Base-by-base conservation (phyloP, 2,888 invertebrate species). In the Microplitis deprimator region DNA sequence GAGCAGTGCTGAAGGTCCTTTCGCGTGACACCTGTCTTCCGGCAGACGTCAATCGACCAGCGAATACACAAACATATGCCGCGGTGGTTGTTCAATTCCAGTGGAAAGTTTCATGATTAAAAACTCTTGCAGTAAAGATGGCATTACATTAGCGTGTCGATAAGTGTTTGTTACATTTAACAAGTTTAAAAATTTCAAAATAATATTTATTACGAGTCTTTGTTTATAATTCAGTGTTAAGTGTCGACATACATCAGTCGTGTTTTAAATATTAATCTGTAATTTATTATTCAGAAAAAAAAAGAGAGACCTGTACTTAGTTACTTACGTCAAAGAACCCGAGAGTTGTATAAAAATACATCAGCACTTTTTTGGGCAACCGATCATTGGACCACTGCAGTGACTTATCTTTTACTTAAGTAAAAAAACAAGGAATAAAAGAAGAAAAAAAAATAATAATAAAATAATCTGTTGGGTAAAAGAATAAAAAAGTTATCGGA, bases 71-170 rank as follows among this genome's bases (percentile, higher is more conserved):
- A 72, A 41, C 72, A 72, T 72, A 72, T 72, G 72, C 72, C 64
- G 40, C 64, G 5, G 16, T n/a, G 40, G 39, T 41, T 13, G 8
- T 39, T 62, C 60, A 61, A 39, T 17, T 62, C 64, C 10, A 65
- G 20, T 73, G 73, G 73, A 73, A 73, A 73, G 73, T 73, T 73
- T 65, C 13, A 29, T 16, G 38, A 73, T 73, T 29, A 73, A 39
- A 13, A 67, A 59, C 16, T 50, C 50, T 38, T 50, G n/a, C 20
- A 38, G 50, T n/a, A 10, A 73, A 67, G 73, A 73, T 67, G 73
- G 73, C 67, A 73, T 73, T 73, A 73, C 67, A 73, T 73, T 73
- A 73, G 50, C 73, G 67, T 59, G 65, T 67, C n/a, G 67, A 67
- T 73, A 73, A 50, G 50, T 65, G n/a, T 40, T 40, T 29, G 41